phyloP scores from a whole-genome alignment of 2,797 vertebrate species.

The Lepilemur ruficaudatus region DNA sequence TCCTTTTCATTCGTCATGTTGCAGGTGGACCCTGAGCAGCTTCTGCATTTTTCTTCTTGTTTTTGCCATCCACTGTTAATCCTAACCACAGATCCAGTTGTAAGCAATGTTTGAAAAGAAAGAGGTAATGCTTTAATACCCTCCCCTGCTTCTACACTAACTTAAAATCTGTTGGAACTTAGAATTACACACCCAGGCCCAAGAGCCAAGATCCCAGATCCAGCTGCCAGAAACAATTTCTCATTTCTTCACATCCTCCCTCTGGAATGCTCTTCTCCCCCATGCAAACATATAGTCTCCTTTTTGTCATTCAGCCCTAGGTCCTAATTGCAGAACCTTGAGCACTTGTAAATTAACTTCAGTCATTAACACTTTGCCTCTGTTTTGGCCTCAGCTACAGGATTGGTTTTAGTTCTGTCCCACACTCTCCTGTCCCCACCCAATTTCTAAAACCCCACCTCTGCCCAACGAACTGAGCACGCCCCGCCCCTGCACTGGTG shows the following conservation, averaged over 20 bases:
- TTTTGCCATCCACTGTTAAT: not conserved
- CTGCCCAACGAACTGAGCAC: not conserved
- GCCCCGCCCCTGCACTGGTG: not conserved
- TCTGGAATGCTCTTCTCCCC: not conserved
- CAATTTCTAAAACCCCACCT: not conserved
- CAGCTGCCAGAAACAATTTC: not conserved
- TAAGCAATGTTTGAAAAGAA: not conserved
- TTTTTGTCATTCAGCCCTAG: not conserved
- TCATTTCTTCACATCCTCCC: not conserved
- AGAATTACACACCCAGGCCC: not conserved
- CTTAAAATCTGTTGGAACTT: not conserved
- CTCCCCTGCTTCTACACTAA: not conserved
- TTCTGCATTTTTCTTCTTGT: not conserved
- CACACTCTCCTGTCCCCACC: fast-evolving
- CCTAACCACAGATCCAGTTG: not conserved
- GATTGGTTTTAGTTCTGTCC: not conserved
- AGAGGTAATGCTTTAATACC: not conserved
- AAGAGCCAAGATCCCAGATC: not conserved
- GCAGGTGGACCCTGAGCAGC: not conserved
- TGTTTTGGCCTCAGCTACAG: not conserved
- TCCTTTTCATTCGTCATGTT: not conserved
- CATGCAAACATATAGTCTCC: not conserved
- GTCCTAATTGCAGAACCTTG: not conserved
- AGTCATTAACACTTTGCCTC: not conserved
- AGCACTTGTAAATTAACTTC: not conserved